A percentile compares a stretch with the other conserved stretches of the same genome.
Conservation (phyloP, 2,888 invertebrate genomes). For the Willowsia nigromaculata region DNA sequence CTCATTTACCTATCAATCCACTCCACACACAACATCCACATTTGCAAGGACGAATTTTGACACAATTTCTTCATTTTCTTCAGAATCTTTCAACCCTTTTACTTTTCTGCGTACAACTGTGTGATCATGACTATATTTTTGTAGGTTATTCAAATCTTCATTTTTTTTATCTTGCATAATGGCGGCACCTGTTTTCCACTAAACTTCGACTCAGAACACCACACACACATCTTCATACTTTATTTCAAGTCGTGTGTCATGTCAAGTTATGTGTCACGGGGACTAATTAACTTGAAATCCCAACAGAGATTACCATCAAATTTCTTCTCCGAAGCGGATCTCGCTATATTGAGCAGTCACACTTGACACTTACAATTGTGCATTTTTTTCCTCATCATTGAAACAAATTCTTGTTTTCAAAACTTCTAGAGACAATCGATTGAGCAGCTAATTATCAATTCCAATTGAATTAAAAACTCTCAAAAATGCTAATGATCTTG, state of each 20-base stretch:
- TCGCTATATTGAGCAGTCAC: too few species aligned
- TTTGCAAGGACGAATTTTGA: constrained; percentile 28
- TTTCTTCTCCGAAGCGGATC: background rate
- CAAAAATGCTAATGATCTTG: background rate
- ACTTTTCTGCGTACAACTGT: background rate
- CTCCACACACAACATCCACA: background rate
- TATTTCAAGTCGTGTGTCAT: background rate
- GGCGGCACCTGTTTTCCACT: too few species aligned
- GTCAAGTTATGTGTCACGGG: background rate
- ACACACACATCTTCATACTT: too few species aligned
- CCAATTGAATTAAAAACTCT: constrained; percentile 12
- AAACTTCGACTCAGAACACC: too few species aligned
- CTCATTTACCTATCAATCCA: constrained; percentile 10
- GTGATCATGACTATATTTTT: background rate
- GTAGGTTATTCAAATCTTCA: too few species aligned
- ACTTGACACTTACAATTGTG: too few species aligned
- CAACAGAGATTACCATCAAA: background rate
- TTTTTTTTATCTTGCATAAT: too few species aligned
- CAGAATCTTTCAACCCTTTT: background rate
- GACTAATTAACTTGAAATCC: constrained; percentile 16
- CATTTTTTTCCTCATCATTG: too few species aligned
- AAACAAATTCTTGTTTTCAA: constrained; percentile 12
- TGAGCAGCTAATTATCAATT: constrained; percentile 9
- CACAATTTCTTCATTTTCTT: constrained; percentile 25
- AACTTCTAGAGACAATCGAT: background rate